A percentile compares a stretch with the other conserved stretches of the same genome.
These are phyloP conservation scores for Crocidura indochinensis DNA, from an alignment of 2,797 vertebrate genomes.

Conservation along the genomic window DNA sequence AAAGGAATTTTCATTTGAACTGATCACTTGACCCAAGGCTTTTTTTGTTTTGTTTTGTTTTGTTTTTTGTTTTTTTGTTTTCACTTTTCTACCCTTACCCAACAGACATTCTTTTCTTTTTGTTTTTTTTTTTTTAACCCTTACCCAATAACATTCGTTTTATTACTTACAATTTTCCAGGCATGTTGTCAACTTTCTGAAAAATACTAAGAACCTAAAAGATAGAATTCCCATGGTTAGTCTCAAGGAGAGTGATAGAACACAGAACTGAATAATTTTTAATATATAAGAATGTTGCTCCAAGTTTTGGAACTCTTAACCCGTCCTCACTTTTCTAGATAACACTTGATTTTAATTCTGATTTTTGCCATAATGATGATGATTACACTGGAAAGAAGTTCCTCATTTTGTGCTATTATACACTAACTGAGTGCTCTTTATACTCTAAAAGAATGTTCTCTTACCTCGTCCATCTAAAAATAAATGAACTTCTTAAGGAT, in stretches of 20 bases:
- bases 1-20: neutral
- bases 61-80: too few species aligned
- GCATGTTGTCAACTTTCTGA: neutral
- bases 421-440: neutral
- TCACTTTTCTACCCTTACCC: too few species aligned
- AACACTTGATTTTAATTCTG: neutral
- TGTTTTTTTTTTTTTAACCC: neutral
- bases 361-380: neutral
- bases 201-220: neutral
- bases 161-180: neutral
- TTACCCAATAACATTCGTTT: neutral
- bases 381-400: neutral
- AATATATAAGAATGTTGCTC: neutral
- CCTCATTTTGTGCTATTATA: neutral
- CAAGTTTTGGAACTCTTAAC: neutral
- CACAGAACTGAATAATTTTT: neutral
- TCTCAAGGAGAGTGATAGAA: neutral
- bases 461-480: neutral
- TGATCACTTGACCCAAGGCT: neutral
- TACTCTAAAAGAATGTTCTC: slow-evolving; percentile 5
- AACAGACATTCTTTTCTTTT: neutral
- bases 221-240: neutral
- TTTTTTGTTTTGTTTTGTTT: too few species aligned
- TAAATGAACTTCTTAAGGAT: neutral
- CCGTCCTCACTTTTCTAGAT: neutral